These are phyloP conservation scores for Saxicola maurus DNA, from an alignment of 2,797 vertebrate species.

Conservation along the genomic window DNA sequence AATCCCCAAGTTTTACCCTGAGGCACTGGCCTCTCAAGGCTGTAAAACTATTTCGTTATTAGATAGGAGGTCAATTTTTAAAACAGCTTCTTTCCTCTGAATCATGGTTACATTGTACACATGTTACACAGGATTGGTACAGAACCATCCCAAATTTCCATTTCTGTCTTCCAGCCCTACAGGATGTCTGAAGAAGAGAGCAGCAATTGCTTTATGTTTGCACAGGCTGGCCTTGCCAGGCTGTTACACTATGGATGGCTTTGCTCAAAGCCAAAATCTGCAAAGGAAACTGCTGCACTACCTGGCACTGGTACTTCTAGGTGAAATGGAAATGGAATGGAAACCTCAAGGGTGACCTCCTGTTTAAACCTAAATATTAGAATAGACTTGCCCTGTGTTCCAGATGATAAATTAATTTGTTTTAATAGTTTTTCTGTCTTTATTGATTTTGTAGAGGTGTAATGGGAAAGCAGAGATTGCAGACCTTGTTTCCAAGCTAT, in stretches of 20 bases:
- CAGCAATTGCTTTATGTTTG: neutral
- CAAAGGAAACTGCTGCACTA: accelerated
- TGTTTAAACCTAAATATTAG: neutral
- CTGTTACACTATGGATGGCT: accelerated
- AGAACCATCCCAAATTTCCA: accelerated
- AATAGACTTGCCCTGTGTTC: neutral
- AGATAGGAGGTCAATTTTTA: neutral
- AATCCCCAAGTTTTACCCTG: neutral
- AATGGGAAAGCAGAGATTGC: neutral
- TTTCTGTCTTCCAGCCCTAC: neutral
- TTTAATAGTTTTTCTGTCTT: neutral
- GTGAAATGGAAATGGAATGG: too few relatives aligned
- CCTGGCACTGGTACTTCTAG: neutral
- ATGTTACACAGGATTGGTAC: neutral
- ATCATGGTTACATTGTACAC: accelerated
- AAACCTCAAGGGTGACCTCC: neutral
- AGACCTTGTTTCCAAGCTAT: neutral
- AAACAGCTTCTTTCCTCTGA: neutral
- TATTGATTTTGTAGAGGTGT: neutral
- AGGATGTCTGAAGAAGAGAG: neutral
- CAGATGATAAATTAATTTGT: neutral
- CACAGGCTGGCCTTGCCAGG: neutral
- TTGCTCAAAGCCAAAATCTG: neutral
- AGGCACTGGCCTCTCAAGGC: neutral
- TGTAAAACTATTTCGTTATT: neutral